Evolutionary conservation across 2,888 invertebrate species (phyloP), one percentile per base, ranked within the genome.

Genomic region (Oligia fasciuncula): DNA sequence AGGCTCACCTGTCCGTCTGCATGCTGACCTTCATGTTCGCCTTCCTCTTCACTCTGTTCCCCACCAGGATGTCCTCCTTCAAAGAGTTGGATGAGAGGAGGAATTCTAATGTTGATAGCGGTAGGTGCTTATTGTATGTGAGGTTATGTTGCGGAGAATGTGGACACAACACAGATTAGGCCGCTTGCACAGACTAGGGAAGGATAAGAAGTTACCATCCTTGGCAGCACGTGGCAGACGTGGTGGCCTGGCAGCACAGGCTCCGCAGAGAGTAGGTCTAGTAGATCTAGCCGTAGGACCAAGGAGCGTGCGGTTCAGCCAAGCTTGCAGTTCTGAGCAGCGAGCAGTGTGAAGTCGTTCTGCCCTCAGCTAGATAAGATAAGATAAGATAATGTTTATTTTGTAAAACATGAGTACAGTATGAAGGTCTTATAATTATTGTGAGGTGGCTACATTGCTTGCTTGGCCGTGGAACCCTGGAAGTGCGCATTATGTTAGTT

Each of bases 11-110:
- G 8, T 93, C 95, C 3, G 85, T 96, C 67, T 91, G 94, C 62
- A 93, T 94, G 92, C 91, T 96, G 35, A 94, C 94, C 0, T 90
- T 96, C 74, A 95, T 96, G 95, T 96, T 96, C 73, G 92, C 94
- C 0, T 74, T 95, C 0, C 93, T 96, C 17, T 96, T 94, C 90
- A 92, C 92, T 1, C 88, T 96, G 57, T 96, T 96, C 90, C 96
- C 96, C 0, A 92, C 85, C 66, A 91, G 87, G 73, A 94, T 94
- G 94, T 88, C 90, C 2, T 90, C 85, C 73, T 93, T 91, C 57
- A 90, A 90, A 29, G 85, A 91, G 4, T 81, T 91, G 1, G 86
- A 87, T 0, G 76, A 83, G 3, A 88, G 90, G 13, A 91, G 89
- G 23, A 84, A 87, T 29, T 63, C 84, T n/a, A 54, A 73, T 40